Evolutionary conservation across 92 coral and sea anemone genomes (phyloP).

Genomic region (Pocillopora grandis): DNA sequence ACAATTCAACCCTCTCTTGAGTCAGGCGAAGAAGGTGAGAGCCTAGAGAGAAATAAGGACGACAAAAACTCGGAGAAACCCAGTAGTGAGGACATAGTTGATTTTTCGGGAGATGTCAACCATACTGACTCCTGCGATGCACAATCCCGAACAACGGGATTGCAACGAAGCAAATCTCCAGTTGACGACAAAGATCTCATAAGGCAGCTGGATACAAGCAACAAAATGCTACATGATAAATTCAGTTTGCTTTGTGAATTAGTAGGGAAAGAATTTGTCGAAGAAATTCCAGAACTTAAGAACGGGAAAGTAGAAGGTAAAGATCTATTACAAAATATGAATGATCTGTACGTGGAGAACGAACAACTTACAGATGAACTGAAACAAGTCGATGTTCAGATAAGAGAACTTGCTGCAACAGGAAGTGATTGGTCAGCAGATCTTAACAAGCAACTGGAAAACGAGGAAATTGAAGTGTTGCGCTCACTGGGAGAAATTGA

Average conservation of each 20-base stretch:
- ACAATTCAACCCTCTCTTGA: not conserved
- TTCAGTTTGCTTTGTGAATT: slow-evolving; percentile 65
- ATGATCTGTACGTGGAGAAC: slow-evolving; percentile 35
- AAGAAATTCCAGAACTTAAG: slow-evolving; percentile 79
- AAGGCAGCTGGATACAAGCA: slow-evolving; percentile 21
- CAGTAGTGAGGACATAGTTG: not conserved
- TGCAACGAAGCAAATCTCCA: not conserved
- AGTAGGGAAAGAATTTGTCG: slow-evolving; percentile 84
- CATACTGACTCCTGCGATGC: not conserved
- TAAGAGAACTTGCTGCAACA: slow-evolving; percentile 24
- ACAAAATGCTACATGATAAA: slow-evolving; percentile 58
- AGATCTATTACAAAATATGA: not conserved
- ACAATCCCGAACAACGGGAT: not conserved
- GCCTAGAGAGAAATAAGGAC: not conserved
- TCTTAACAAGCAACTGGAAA: slow-evolving; percentile 44
- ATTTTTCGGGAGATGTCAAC: not conserved
- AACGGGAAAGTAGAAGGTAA: slow-evolving; percentile 16
- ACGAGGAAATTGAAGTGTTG: slow-evolving; percentile 51
- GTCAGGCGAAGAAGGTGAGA: not conserved
- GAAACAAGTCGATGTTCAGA: slow-evolving; percentile 28
- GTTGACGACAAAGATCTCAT: slow-evolving; percentile 25
- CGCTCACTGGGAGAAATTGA: slow-evolving; percentile 51
- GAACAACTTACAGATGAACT: slow-evolving; percentile 44
- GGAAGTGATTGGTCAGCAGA: slow-evolving; percentile 39
- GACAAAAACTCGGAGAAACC: not conserved